These are phyloP conservation scores for Megalonaias nervosa DNA, from an alignment of 1,140 invertebrate species.

Conservation along the genomic window DNA sequence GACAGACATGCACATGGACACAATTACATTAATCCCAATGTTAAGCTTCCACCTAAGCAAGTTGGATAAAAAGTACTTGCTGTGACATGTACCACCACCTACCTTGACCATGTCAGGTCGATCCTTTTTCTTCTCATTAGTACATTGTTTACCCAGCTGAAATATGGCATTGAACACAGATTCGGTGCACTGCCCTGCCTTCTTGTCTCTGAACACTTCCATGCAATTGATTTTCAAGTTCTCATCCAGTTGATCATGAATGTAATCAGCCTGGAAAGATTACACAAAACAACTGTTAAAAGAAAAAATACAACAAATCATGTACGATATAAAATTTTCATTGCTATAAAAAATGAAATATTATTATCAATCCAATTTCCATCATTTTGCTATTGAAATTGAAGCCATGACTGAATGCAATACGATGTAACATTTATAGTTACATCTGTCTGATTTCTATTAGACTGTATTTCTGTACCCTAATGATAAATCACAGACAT, in stretches of 20 bases:
- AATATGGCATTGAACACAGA: constrained; percentile 15
- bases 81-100: background rate
- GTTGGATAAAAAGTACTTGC: no score
- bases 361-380: no score
- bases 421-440: no score
- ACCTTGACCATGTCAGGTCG: constrained; percentile 25
- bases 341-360: no score
- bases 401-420: no score
- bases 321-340: background rate
- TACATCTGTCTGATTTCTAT: no score
- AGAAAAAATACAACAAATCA: background rate
- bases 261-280: constrained; percentile 19
- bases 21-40: no score
- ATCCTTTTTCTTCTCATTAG: constrained; percentile 18
- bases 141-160: constrained; percentile 7
- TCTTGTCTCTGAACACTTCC: constrained; percentile 15
- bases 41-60: no score
- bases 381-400: no score
- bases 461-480: no score
- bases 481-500: no score
- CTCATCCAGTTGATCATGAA: constrained; percentile 17
- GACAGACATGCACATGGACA: no score
- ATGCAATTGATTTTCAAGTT: constrained; percentile 17
- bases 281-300: background rate
- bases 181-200: constrained; percentile 5